Evolutionary conservation across 2,888 invertebrate genomes (phyloP).

Genomic region (Operophtera brumata): DNA sequence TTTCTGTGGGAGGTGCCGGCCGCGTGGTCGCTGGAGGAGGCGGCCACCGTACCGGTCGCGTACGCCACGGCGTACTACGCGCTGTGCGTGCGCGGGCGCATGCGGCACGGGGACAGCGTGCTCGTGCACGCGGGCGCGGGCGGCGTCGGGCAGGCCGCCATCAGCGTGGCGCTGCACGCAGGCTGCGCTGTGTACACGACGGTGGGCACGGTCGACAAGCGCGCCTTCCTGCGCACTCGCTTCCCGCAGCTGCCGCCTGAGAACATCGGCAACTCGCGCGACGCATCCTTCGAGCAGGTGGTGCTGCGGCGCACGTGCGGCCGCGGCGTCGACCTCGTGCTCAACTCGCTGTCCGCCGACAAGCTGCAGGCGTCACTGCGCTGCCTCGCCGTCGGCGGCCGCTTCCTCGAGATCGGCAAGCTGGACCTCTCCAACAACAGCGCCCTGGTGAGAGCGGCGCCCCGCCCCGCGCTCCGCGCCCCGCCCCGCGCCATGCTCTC

Average conservation of each 20-base stretch:
- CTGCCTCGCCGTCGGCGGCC: constrained; percentile 94
- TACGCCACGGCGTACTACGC: constrained; percentile 97
- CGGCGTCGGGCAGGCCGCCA: constrained; percentile 98
- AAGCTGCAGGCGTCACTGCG: constrained; percentile 96
- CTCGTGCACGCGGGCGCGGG: constrained; percentile 98
- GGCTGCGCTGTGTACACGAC: constrained; percentile 96
- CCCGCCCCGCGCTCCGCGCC: too few species aligned
- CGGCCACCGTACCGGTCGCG: constrained; percentile 96
- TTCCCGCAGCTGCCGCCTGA: constrained; percentile 88
- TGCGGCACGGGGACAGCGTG: constrained; percentile 90
- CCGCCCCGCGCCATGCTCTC: not conserved
- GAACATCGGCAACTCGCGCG: constrained; percentile 95
- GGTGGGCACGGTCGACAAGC: constrained; percentile 92
- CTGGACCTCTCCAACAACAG: constrained; percentile 96
- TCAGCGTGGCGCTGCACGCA: constrained; percentile 93
- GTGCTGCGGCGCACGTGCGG: constrained; percentile 92
- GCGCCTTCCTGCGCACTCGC: constrained; percentile 90
- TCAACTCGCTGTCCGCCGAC: constrained; percentile 98
- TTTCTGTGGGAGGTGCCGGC: constrained; percentile 95
- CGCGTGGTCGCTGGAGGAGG: constrained; percentile 93
- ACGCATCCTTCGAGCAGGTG: constrained; percentile 94
- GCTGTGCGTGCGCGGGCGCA: constrained; percentile 90
- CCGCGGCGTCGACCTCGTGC: constrained; percentile 94
- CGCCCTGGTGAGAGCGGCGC: constrained; percentile 82
- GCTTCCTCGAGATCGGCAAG: constrained; percentile 99